phyloP scores from a whole-genome alignment of 2,113 vertebrate species.

The Pelodiscus sinensis region DNA sequence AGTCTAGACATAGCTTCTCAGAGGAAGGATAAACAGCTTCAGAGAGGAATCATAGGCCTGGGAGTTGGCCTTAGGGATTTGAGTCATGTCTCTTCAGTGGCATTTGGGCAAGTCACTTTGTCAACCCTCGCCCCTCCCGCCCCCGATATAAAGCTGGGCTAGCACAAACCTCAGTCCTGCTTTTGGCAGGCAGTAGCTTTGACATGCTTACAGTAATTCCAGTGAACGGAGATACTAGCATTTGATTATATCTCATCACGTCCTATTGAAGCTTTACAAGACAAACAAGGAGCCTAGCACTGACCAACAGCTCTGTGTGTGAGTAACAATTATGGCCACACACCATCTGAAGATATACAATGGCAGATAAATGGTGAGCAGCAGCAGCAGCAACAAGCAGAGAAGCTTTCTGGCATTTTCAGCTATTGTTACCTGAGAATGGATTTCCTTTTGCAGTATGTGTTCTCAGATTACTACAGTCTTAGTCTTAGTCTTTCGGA shows the following conservation, averaged over 20 bases:
- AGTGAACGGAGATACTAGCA: not conserved
- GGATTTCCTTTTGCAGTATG: not conserved
- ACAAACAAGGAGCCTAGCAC: fast-evolving
- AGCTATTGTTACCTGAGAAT: not conserved
- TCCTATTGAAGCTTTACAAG: not conserved
- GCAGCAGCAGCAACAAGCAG: not conserved
- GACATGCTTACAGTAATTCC: not conserved
- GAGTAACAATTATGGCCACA: not conserved
- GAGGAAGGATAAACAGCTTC: not conserved
- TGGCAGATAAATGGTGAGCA: fast-evolving
- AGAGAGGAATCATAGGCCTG: not conserved
- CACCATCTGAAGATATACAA: not conserved
- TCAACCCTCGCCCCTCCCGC: not conserved
- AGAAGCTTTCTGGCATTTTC: not conserved
- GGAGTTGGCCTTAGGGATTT: not conserved
- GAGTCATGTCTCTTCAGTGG: not conserved
- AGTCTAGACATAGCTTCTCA: no score
- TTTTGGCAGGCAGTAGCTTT: not conserved
- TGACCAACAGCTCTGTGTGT: fast-evolving
- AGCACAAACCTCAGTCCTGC: not conserved
- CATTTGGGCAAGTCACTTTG: not conserved
- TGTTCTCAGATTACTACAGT: not conserved
- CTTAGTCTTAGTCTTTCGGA: not conserved
- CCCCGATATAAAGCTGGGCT: not conserved
- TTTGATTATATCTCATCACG: not conserved